Conservation (phyloP, 2,113 vertebrate genomes). For the Petrocephalus microphthalmus region DNA sequence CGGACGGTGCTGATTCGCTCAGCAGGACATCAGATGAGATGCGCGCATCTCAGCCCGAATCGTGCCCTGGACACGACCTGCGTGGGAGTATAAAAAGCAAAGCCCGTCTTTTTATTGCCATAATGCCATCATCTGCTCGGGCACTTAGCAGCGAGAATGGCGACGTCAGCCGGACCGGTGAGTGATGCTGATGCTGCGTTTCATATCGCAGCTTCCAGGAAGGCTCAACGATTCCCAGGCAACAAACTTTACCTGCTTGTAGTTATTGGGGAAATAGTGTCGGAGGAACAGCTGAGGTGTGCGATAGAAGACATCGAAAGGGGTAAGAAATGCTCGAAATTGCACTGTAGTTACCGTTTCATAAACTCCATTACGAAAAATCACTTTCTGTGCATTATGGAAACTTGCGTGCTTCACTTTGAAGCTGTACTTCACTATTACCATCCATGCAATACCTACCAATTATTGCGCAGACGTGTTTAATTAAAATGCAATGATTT, state of each 20-base stretch:
- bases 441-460: background rate
- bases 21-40: background rate
- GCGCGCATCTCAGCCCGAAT: conserved; percentile 44
- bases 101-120: conserved; percentile 64
- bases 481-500: background rate
- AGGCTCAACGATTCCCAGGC: conserved; percentile 84
- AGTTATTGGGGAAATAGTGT: conserved; percentile 80
- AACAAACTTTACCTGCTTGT: conserved; percentile 89
- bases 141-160: conserved; percentile 63
- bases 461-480: background rate
- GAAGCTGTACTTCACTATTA: background rate
- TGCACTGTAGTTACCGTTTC: background rate
- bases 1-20: background rate
- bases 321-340: conserved; percentile 64
- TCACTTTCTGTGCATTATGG: background rate
- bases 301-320: conserved; percentile 85
- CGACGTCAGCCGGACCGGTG: conserved; percentile 73
- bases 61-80: conserved; percentile 65
- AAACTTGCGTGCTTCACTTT: background rate
- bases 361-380: background rate
- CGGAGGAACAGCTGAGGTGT: conserved; percentile 81
- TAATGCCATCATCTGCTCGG: conserved; percentile 31
- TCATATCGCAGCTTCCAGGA: conserved; percentile 56
- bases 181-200: conserved; percentile 38
- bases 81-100: conserved; percentile 73